These are phyloP conservation scores for Agonopterix arenella DNA, from an alignment of 2,888 invertebrate species.

Conservation along the genomic window DNA sequence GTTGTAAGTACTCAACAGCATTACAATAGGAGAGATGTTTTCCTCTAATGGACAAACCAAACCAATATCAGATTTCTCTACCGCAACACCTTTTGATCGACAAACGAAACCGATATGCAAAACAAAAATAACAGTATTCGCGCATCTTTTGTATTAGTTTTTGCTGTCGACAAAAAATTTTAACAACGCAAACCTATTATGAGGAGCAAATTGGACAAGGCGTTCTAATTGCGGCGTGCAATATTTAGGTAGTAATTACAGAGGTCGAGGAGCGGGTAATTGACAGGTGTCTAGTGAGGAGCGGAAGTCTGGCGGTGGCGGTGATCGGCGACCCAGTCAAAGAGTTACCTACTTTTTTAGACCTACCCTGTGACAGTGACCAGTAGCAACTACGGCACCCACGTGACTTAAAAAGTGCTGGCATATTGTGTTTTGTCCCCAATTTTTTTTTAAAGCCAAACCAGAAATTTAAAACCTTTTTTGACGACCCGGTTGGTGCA, in stretches of 20 bases:
- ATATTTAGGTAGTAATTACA: conserved; percentile 54
- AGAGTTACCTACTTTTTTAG: conserved; percentile 5
- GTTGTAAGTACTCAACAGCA: conserved; percentile 57
- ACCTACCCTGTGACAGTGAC: conserved; percentile 24
- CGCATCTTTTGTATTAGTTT: conserved; percentile 50
- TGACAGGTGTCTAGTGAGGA: conserved; percentile 31
- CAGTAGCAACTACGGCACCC: no score
- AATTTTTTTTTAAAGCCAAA: no score
- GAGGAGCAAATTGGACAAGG: conserved; percentile 56
- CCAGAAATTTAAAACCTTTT: no score
- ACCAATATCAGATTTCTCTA: conserved; percentile 41
- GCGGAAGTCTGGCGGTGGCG: conserved; percentile 13
- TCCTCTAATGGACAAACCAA: conserved; percentile 60
- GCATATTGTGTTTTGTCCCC: no score
- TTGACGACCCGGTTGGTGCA: no score
- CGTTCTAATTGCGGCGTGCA: conserved; percentile 54
- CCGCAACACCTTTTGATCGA: conserved; percentile 46
- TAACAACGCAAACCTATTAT: conserved; percentile 53
- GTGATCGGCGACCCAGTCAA: conserved; percentile 7
- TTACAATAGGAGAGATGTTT: conserved; percentile 61
- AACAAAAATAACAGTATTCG: conserved; percentile 68
- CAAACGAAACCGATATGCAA: conserved; percentile 59
- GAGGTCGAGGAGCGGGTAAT: conserved; percentile 37
- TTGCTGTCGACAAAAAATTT: conserved; percentile 44
- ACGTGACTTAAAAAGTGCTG: no score